Evolutionary conservation across 2,113 vertebrate genomes (phyloP), one percentile per base, ranked within the genome.

Genomic region (Corydoras maculifer): DNA sequence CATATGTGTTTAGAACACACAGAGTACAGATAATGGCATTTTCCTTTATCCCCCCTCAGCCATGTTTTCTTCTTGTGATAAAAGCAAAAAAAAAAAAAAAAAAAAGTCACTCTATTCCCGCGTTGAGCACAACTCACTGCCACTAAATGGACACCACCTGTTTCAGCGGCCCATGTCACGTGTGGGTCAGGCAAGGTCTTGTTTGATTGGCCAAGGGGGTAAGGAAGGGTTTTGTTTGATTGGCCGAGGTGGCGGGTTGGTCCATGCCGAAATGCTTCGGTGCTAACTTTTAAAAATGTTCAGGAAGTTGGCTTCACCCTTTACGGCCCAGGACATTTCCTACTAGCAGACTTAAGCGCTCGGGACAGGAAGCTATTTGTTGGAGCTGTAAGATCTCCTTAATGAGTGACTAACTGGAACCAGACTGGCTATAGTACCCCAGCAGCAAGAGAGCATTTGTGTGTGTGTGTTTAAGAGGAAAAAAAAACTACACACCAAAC

Each of bases 401-500:
- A 98, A 98, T 96, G 93, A 94, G 92, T 90, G 92, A 87, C 92
- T 96, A 99, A 99, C 93, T 92, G 92, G 94, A 96, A 98, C 93
- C 95, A 97, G 94, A 88, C 88, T 91, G 95, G 93, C 92, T 85
- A 85, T 5, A 94, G 92, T 92, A 90, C 93, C 86, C 91, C 90
- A 65, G 71, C 18, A 68, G 18, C 15, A 12, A 49, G 58, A 61
- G 48, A 25, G 49, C 32, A 55, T 53, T 54, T 10, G 35, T 43
- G 35, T 43, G 35, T 43, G 35, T 43, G 35, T 43, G 35, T 43
- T 43, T 43, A 43, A 58, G 11, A 49, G 18, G 25, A 2, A 35
- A 14, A 2, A 35, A 14, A 67, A 48, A n/a, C 14, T 18, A 11
- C 2, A 9, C 9, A 15, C 1, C 9, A 25, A 58, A 15, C 9